phyloP scores from a whole-genome alignment of 2,113 vertebrate species.

The Siniperca knerii region DNA sequence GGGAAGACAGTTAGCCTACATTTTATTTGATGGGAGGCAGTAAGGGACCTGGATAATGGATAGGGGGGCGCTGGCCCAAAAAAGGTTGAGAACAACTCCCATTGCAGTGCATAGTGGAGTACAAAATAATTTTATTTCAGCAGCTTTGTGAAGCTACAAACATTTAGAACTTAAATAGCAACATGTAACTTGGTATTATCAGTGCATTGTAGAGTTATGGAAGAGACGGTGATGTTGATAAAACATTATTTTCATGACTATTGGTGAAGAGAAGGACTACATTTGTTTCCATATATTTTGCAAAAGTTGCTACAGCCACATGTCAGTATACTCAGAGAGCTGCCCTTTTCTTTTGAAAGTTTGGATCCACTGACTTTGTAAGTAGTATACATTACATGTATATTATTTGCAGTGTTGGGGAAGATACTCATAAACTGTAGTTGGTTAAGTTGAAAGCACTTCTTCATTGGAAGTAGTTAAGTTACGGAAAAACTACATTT shows the following conservation, averaged over 20 bases:
- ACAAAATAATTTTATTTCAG: not conserved
- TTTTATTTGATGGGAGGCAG: not conserved
- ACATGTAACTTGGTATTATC: not conserved
- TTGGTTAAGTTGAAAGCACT: not conserved
- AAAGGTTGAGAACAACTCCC: not conserved
- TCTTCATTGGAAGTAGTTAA: no score
- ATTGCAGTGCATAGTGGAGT: not conserved
- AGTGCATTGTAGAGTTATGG: not conserved
- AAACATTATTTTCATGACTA: not conserved
- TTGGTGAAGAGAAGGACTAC: not conserved
- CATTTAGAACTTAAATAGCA: not conserved
- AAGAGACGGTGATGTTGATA: not conserved
- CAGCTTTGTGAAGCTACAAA: not conserved
- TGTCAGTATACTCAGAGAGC: not conserved
- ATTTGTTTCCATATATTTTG: not conserved
- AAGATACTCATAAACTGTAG: not conserved
- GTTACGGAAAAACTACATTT: no score
- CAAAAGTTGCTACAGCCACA: not conserved
- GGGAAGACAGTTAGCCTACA: not conserved
- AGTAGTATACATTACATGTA: not conserved
- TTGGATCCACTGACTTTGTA: not conserved
- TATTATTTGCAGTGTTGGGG: not conserved
- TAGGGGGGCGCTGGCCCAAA: not conserved
- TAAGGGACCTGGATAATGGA: no score
- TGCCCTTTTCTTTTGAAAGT: not conserved